phyloP scores from a whole-genome alignment of 2,113 vertebrate species.

The Pedetes capensis region DNA sequence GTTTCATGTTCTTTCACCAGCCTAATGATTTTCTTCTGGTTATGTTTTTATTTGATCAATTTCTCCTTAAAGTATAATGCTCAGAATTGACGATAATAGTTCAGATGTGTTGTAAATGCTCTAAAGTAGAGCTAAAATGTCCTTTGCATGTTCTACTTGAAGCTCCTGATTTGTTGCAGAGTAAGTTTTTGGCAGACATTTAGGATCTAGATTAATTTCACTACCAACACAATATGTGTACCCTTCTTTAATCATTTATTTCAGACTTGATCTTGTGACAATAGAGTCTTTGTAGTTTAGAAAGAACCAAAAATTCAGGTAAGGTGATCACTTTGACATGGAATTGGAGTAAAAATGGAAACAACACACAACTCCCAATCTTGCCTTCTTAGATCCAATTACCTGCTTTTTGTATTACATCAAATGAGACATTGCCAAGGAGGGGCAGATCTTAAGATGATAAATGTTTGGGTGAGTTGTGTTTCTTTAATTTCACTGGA shows the following conservation, averaged over 20 bases:
- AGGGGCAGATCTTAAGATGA: not conserved
- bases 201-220: not conserved
- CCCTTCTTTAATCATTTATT: not conserved
- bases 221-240: not conserved
- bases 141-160: not conserved
- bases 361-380: not conserved
- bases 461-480: constrained; percentile 36
- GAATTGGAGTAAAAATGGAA: not conserved
- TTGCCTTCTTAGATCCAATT: not conserved
- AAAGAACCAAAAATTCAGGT: not conserved
- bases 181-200: not conserved
- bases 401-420: constrained; percentile 38
- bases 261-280: not conserved
- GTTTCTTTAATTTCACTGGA: constrained; percentile 56
- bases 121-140: not conserved
- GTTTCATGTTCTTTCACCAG: not conserved
- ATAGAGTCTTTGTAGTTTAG: constrained; percentile 10
- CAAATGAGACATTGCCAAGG: not conserved
- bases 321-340: not conserved
- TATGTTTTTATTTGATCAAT: not conserved
- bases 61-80: not conserved
- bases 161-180: not conserved
- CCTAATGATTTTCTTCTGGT: not conserved
- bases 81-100: not conserved
- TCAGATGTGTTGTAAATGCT: not conserved